A percentile compares a stretch with the other conserved stretches of the same genome.
Conservation (phyloP, 2,888 invertebrate genomes). For the Macrosiphum euphorbiae region DNA sequence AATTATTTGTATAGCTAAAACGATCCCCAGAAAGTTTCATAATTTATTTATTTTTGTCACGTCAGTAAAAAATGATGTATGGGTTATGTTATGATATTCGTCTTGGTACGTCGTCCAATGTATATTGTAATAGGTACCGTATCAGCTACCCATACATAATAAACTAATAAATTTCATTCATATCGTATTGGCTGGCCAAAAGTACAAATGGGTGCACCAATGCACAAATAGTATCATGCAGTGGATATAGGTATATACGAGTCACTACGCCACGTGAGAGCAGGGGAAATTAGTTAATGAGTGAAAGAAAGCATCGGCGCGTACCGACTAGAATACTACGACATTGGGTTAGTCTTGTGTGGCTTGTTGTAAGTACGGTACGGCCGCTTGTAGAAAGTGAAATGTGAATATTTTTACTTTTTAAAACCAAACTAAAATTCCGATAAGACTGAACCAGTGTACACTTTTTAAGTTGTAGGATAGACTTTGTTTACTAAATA, state of each 20-base stretch:
- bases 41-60: not conserved
- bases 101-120: not conserved
- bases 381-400: conserved; percentile 57
- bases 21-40: not conserved
- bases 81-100: not conserved
- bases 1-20: not conserved
- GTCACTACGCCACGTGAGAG: not conserved
- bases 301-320: conserved; percentile 62
- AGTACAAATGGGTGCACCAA: not conserved
- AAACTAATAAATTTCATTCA: not conserved
- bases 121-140: not conserved
- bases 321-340: conserved; percentile 35
- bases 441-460: conserved; percentile 12
- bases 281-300: conserved; percentile 64
- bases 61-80: not conserved
- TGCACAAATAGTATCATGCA: not conserved
- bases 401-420: conserved; percentile 61
- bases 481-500: not conserved
- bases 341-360: conserved; percentile 55
- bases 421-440: not conserved
- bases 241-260: not conserved
- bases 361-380: conserved; percentile 54
- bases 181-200: not conserved
- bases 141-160: not conserved
- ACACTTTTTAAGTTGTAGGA: not conserved